Conservation (phyloP, 2,797 vertebrate species). For the Harpagifer antarcticus region DNA sequence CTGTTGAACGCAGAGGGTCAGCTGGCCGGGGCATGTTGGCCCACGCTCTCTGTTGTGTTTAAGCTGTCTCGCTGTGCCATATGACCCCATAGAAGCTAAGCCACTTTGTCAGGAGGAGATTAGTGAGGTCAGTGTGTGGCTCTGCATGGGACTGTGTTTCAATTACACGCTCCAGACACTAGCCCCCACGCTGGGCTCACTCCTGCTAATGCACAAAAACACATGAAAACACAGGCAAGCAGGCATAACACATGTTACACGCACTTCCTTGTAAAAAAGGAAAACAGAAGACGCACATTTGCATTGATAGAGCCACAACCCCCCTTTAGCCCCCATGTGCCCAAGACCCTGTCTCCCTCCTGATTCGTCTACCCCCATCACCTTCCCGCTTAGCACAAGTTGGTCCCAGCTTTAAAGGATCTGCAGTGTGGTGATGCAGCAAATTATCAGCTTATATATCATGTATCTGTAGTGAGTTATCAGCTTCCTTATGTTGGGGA, state of each 20-base stretch:
- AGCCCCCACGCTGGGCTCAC: slow-evolving; percentile 73
- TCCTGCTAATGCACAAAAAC: slow-evolving; percentile 43
- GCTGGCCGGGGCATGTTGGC: neutral
- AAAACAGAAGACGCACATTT: slow-evolving; percentile 13
- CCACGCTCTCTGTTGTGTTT: slow-evolving; percentile 63
- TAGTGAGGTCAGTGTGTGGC: slow-evolving; percentile 84
- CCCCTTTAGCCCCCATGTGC: slow-evolving; percentile 36
- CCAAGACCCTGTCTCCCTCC: slow-evolving; percentile 33
- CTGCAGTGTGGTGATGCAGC: slow-evolving; percentile 40
- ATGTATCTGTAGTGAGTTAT: slow-evolving; percentile 34
- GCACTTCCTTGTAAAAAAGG: neutral
- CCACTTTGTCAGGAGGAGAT: slow-evolving; percentile 88
- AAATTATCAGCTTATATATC: slow-evolving; percentile 48
- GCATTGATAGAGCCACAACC: slow-evolving; percentile 40
- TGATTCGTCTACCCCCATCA: slow-evolving; percentile 14
- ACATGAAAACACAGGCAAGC: slow-evolving; percentile 32
- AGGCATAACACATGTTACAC: slow-evolving; percentile 6
- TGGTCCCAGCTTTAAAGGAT: slow-evolving; percentile 47
- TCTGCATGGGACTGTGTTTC: slow-evolving; percentile 77
- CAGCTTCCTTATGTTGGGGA: slow-evolving; percentile 5
- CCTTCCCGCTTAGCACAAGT: slow-evolving; percentile 48
- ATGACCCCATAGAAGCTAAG: slow-evolving; percentile 86
- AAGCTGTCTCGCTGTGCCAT: slow-evolving; percentile 82
- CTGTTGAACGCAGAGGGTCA: slow-evolving; percentile 56
- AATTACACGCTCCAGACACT: slow-evolving; percentile 79